Evolutionary conservation across 2,113 vertebrate genomes (phyloP).

Genomic region (Alosa alosa): DNA sequence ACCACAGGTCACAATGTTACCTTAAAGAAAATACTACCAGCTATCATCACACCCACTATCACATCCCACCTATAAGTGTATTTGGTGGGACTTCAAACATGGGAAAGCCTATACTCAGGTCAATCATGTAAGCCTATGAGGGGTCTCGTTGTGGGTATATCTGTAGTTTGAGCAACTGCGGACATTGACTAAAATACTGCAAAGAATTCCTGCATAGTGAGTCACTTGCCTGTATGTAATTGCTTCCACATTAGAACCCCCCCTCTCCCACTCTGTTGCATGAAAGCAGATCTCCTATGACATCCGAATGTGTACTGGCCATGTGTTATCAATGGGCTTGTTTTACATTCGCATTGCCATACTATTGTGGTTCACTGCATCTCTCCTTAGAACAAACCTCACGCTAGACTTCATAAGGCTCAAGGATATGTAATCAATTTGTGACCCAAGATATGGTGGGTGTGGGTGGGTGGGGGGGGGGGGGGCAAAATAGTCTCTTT

Average conservation of each 20-base stretch:
- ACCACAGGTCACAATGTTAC: background rate
- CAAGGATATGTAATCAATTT: constrained; percentile 33
- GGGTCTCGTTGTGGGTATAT: constrained; percentile 36
- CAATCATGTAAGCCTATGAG: constrained; percentile 37
- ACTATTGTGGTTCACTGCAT: constrained; percentile 66
- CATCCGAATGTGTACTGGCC: constrained; percentile 49
- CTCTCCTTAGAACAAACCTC: constrained; percentile 44
- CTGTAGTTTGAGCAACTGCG: constrained; percentile 41
- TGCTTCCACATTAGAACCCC: constrained; percentile 71
- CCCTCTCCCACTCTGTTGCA: constrained; percentile 51
- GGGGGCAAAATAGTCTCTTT: background rate
- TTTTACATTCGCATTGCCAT: constrained; percentile 67
- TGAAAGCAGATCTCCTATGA: constrained; percentile 63
- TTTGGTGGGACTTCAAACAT: background rate
- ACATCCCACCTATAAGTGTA: background rate
- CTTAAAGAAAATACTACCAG: background rate
- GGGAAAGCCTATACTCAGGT: background rate
- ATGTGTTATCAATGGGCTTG: constrained; percentile 64
- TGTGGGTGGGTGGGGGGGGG: background rate
- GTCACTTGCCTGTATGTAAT: constrained; percentile 73
- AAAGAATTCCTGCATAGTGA: constrained; percentile 68
- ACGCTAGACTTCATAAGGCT: constrained; percentile 21
- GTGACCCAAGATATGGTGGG: background rate
- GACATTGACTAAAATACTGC: constrained; percentile 55
- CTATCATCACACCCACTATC: background rate